A percentile compares a stretch with the other conserved stretches of the same genome.
These are phyloP conservation scores for Emydoidea blandingii DNA, from an alignment of 2,797 vertebrate genomes.

Conservation along the genomic window DNA sequence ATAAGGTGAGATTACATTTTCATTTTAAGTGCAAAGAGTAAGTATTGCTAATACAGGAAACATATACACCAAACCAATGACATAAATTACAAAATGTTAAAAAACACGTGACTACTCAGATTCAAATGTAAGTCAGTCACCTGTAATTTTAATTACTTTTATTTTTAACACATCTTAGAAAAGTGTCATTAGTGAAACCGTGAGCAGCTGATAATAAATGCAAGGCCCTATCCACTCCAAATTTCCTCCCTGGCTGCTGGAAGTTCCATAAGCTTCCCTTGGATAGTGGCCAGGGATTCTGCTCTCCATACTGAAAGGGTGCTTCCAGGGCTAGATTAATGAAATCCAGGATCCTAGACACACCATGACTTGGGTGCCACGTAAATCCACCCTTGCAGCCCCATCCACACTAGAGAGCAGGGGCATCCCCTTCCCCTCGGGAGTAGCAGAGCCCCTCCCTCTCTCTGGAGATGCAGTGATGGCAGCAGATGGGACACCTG, in stretches of 20 bases:
- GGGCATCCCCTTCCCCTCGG: not conserved
- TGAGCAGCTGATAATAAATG: constrained; percentile 48
- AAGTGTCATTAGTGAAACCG: constrained; percentile 54
- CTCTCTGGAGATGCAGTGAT: not conserved
- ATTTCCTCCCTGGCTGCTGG: constrained; percentile 27
- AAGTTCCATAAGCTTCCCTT: constrained; percentile 43
- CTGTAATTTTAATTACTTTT: constrained; percentile 72
- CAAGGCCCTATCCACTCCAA: constrained; percentile 41
- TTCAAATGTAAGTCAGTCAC: constrained; percentile 67
- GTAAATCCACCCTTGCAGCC: not conserved
- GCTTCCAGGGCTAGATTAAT: not conserved
- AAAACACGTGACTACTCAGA: constrained; percentile 53
- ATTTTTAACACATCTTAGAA: constrained; percentile 65
- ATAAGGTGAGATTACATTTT: constrained; percentile 59
- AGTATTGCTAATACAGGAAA: constrained; percentile 32
- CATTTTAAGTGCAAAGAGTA: constrained; percentile 43
- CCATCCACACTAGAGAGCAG: not conserved
- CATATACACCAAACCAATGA: not conserved
- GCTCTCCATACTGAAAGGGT: constrained; percentile 42
- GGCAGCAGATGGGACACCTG: not conserved
- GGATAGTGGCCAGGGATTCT: constrained; percentile 35
- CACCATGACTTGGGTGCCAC: not conserved
- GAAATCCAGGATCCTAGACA: not conserved
- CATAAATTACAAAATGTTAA: constrained; percentile 61
- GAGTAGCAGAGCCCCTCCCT: not conserved